A percentile compares a stretch with the other conserved stretches of the same genome.
Conservation (phyloP, 2,888 invertebrate species). For the Sphinx pinastri region DNA sequence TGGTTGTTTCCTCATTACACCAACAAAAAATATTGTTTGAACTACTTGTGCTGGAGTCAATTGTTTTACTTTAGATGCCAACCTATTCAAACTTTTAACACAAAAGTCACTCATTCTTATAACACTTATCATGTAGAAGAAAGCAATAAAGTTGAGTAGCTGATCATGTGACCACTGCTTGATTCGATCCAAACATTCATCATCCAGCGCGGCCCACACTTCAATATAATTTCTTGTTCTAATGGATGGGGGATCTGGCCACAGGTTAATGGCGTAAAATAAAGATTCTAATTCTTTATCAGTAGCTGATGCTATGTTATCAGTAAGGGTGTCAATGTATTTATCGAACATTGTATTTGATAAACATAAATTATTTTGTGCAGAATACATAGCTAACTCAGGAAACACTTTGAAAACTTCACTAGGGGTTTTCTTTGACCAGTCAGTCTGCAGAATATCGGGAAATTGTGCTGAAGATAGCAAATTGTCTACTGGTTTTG, state of each 20-base stretch:
- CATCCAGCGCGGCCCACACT: slow-evolving; percentile 88
- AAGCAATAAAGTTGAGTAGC: slow-evolving; percentile 84
- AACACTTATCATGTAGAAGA: slow-evolving; percentile 86
- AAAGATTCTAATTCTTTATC: slow-evolving; percentile 83
- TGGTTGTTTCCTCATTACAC: slow-evolving; percentile 81
- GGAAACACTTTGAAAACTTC: slow-evolving; percentile 62
- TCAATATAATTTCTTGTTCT: slow-evolving; percentile 84
- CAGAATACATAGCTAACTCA: slow-evolving; percentile 61
- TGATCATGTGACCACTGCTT: slow-evolving; percentile 80
- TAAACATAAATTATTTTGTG: slow-evolving; percentile 60
- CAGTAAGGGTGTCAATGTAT: slow-evolving; percentile 72
- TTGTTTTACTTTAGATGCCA: slow-evolving; percentile 82
- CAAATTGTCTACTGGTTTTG: slow-evolving; percentile 30
- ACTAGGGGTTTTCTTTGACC: slow-evolving; percentile 52
- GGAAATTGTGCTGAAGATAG: slow-evolving; percentile 53
- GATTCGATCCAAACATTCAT: slow-evolving; percentile 80
- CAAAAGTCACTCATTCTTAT: slow-evolving; percentile 83
- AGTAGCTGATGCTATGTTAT: slow-evolving; percentile 79
- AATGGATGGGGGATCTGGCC: slow-evolving; percentile 79
- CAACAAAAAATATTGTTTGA: slow-evolving; percentile 87
- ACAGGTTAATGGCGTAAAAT: slow-evolving; percentile 76
- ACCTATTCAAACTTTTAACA: slow-evolving; percentile 77
- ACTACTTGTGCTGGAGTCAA: slow-evolving; percentile 86
- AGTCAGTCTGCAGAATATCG: slow-evolving; percentile 53
- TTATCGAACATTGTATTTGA: slow-evolving; percentile 67